A percentile compares a stretch with the other conserved stretches of the same genome.
Conservation (phyloP, 2,888 invertebrate genomes). For the Scaptomyza cyrtandrae region DNA sequence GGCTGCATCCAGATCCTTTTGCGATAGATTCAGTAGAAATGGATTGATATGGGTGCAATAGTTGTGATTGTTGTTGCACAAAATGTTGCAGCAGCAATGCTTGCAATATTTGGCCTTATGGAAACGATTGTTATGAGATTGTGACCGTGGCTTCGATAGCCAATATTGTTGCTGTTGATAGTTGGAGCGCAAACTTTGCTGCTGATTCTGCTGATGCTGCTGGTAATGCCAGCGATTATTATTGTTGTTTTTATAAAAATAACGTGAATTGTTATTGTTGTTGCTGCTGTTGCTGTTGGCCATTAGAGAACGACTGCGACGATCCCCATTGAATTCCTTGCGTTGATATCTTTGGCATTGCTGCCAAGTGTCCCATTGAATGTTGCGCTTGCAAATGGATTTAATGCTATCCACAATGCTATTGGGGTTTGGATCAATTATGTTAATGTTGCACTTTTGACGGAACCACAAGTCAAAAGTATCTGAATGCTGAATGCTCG, state of each 20-base stretch:
- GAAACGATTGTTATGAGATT: conserved; percentile 16
- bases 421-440: conserved; percentile 33
- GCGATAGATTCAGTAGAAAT: conserved; percentile 23
- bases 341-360: conserved; percentile 1
- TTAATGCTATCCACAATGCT: conserved; percentile 53
- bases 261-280: background rate
- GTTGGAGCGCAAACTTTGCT: conserved; percentile 2
- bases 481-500: background rate
- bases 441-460: background rate
- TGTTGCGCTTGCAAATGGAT: conserved; percentile 27
- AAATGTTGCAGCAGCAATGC: conserved; percentile 11
- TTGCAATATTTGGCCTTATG: conserved; percentile 29
- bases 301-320: conserved; percentile 17
- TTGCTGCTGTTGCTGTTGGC: conserved; percentile 3
- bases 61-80: background rate
- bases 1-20: conserved; percentile 35
- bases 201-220: background rate
- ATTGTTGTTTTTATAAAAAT: background rate
- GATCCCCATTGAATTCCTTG: conserved; percentile 10
- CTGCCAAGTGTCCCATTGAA: conserved; percentile 2
- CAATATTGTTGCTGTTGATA: conserved; percentile 9
- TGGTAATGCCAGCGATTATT: conserved; percentile 13
- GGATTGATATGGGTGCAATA: conserved; percentile 13
- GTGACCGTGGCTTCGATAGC: conserved; percentile 17
- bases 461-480: conserved; percentile 5